phyloP scores from a whole-genome alignment of 1,140 invertebrate species.

The Drosophila persimilis region DNA sequence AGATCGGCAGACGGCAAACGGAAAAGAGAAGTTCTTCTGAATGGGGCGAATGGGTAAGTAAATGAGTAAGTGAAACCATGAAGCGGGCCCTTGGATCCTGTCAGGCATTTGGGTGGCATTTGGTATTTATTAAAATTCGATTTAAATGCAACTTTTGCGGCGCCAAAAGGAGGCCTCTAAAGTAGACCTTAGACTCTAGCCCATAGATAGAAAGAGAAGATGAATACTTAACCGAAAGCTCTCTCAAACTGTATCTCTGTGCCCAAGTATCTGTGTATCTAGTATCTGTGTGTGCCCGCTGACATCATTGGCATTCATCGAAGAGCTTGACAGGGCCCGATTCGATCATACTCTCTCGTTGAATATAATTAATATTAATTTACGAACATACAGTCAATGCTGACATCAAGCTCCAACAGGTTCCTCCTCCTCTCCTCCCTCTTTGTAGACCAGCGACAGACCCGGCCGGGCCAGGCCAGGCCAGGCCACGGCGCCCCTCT shows the following conservation, averaged over 20 bases:
- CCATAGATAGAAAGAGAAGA: too few relatives aligned
- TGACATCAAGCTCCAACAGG: conserved; percentile 43
- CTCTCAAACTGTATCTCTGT: conserved; percentile 3
- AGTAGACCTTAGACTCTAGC: too few relatives aligned
- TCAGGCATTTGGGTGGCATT: conserved; percentile 5
- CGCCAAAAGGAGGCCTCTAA: neutral
- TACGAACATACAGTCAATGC: conserved; percentile 39
- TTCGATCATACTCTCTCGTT: conserved; percentile 52
- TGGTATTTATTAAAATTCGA: conserved; percentile 27
- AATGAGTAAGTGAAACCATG: conserved; percentile 27
- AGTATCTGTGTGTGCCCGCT: conserved; percentile 18
- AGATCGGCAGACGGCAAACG: conserved; percentile 17
- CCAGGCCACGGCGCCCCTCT: neutral
- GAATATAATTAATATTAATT: conserved; percentile 71
- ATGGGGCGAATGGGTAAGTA: neutral
- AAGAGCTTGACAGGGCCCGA: conserved; percentile 27
- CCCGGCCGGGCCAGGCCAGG: neutral
- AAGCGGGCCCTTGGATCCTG: conserved; percentile 25
- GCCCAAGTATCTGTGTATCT: neutral
- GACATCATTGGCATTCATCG: conserved; percentile 63
- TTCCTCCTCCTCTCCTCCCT: conserved; percentile 19
- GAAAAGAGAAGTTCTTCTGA: neutral
- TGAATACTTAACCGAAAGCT: too few relatives aligned
- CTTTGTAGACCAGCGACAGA: neutral
- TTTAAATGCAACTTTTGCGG: too few relatives aligned